Conservation (phyloP, 2,888 invertebrate species). For the Oligia latruncula region DNA sequence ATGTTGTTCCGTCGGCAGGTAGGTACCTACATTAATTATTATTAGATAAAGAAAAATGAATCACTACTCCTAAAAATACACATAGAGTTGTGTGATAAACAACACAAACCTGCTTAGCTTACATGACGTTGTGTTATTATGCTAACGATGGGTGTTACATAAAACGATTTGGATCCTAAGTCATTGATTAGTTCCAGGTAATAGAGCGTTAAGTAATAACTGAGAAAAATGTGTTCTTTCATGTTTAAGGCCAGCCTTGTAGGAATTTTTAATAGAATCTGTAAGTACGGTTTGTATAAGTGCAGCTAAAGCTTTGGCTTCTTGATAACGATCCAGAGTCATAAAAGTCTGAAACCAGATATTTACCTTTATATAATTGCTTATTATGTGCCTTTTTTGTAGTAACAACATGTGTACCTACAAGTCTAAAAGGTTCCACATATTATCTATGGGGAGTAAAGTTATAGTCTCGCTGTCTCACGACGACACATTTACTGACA, state of each 20-base stretch:
- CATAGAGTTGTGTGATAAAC: slow-evolving; percentile 27
- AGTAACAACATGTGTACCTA: background rate
- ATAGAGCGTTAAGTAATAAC: slow-evolving; percentile 9
- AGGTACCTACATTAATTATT: slow-evolving; percentile 24
- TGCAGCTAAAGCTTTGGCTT: slow-evolving; percentile 10
- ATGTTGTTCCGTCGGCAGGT: slow-evolving; percentile 46
- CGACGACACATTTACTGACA: slow-evolving; percentile 40
- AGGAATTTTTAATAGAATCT: slow-evolving; percentile 15
- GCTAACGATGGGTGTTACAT: slow-evolving; percentile 29
- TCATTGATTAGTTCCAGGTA: slow-evolving; percentile 39
- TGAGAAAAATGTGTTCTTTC: slow-evolving; percentile 21
- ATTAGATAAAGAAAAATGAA: slow-evolving; percentile 51
- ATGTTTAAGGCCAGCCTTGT: slow-evolving; percentile 1
- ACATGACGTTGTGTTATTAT: slow-evolving; percentile 29
- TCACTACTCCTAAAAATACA: slow-evolving; percentile 45
- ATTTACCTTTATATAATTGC: slow-evolving; percentile 10
- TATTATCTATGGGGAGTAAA: slow-evolving; percentile 26
- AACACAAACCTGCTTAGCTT: slow-evolving; percentile 42
- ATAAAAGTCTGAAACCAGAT: slow-evolving; percentile 24
- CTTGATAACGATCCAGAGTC: slow-evolving; percentile 13
- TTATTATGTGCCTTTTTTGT: slow-evolving; percentile 10
- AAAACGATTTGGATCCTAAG: slow-evolving; percentile 37
- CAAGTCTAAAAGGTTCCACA: slow-evolving; percentile 19
- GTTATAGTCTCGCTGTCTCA: slow-evolving; percentile 33
- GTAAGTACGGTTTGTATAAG: background rate